Conservation (phyloP, 2,888 invertebrate species). For the Papilio gigon region DNA sequence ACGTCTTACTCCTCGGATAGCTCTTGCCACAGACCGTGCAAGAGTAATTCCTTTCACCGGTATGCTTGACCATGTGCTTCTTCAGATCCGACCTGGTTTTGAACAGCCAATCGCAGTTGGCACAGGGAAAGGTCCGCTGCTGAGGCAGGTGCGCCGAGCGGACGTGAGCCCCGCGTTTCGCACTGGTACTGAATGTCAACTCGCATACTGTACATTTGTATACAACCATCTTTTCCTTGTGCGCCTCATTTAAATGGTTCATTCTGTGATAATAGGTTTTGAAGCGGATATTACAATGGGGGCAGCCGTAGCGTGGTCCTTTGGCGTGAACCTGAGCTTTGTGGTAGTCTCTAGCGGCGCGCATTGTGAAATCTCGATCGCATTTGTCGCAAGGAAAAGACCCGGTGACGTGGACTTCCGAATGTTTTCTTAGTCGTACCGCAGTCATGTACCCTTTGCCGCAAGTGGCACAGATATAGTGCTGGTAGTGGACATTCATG, state of each 20-base stretch:
- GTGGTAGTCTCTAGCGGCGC: constrained; percentile 70
- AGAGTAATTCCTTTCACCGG: constrained; percentile 65
- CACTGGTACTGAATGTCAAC: constrained; percentile 69
- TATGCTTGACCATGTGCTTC: constrained; percentile 70
- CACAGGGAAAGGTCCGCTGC: constrained; percentile 61
- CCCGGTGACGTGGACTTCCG: constrained; percentile 70
- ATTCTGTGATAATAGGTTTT: constrained; percentile 70
- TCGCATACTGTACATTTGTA: constrained; percentile 71
- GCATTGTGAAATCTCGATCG: constrained; percentile 64
- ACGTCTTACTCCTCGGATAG: constrained; percentile 63
- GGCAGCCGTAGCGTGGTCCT: constrained; percentile 71
- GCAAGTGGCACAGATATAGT: constrained; percentile 74
- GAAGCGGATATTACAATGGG: constrained; percentile 70
- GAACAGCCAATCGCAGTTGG: constrained; percentile 70
- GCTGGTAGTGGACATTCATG: constrained; percentile 75
- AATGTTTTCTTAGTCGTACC: constrained; percentile 70
- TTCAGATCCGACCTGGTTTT: constrained; percentile 71
- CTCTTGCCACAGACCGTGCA: constrained; percentile 68
- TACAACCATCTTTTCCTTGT: constrained; percentile 65
- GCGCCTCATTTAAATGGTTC: constrained; percentile 69
- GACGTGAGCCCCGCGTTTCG: constrained; percentile 67
- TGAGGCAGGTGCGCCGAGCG: constrained; percentile 67
- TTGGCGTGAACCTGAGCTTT: constrained; percentile 69
- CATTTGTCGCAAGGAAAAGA: constrained; percentile 72
- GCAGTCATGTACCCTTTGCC: constrained; percentile 77